Evolutionary conservation across 2,888 invertebrate species (phyloP).

Genomic region (Choreutis nemorana): DNA sequence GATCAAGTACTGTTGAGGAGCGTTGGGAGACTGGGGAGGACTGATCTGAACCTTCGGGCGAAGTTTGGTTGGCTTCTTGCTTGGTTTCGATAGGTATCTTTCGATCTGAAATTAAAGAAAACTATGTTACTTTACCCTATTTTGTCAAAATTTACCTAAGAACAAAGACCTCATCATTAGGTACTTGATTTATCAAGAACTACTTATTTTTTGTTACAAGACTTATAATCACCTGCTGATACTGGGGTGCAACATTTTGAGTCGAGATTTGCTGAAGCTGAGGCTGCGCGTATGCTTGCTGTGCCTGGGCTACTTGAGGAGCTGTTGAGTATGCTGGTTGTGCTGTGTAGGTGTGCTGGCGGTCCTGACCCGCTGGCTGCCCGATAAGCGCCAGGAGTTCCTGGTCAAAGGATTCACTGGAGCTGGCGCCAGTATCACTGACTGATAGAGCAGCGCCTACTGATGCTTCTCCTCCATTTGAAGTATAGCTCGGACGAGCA

Average conservation of each 20-base stretch:
- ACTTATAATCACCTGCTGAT: slow-evolving; percentile 35
- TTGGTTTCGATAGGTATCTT: slow-evolving; percentile 45
- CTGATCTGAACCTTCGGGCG: slow-evolving; percentile 36
- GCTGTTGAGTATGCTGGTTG: slow-evolving; percentile 20
- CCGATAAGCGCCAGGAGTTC: slow-evolving; percentile 41
- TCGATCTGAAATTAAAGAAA: slow-evolving; percentile 39
- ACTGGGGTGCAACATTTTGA: slow-evolving; percentile 32
- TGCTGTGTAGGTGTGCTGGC: slow-evolving; percentile 25
- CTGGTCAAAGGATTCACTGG: slow-evolving; percentile 30
- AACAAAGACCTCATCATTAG: too few species aligned
- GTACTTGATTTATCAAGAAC: too few species aligned
- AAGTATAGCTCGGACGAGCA: slow-evolving; percentile 43
- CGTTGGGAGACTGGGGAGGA: slow-evolving; percentile 31
- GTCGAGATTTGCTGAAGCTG: slow-evolving; percentile 31
- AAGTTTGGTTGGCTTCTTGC: slow-evolving; percentile 46
- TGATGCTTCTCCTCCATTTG: slow-evolving; percentile 53
- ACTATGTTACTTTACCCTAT: not conserved
- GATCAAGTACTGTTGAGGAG: slow-evolving; percentile 57
- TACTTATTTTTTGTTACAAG: too few species aligned
- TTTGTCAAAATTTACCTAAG: too few species aligned
- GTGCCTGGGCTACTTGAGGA: slow-evolving; percentile 1
- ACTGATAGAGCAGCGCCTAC: slow-evolving; percentile 56
- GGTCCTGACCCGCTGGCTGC: slow-evolving; percentile 31
- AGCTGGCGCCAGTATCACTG: slow-evolving; percentile 35
- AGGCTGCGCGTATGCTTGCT: slow-evolving; percentile 8